Conservation (phyloP, 2,888 invertebrate genomes). For the Agrochola macilenta region DNA sequence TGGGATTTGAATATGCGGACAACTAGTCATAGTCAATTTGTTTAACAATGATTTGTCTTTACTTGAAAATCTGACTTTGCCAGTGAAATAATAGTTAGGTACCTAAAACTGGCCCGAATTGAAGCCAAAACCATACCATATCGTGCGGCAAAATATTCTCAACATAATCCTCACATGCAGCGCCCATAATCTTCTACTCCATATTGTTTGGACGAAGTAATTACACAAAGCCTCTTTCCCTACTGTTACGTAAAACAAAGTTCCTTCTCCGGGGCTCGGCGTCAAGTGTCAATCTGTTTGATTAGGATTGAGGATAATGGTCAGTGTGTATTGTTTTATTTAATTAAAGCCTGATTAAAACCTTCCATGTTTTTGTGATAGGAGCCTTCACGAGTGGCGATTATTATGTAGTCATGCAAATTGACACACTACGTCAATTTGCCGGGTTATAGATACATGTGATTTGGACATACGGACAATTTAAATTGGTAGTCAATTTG, state of each 20-base stretch:
- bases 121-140: not conserved
- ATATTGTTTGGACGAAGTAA: conserved; percentile 45
- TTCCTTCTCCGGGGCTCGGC: not conserved
- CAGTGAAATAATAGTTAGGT: too few species aligned
- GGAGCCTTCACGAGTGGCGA: not conserved
- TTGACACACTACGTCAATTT: not conserved
- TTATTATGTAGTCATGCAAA: not conserved
- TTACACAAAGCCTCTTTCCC: conserved; percentile 38
- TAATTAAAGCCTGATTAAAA: conserved; percentile 22
- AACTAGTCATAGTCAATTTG: too few species aligned
- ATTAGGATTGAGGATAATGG: conserved; percentile 35
- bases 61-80: too few species aligned
- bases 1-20: too few species aligned
- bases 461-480: too few species aligned
- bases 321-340: conserved; percentile 18
- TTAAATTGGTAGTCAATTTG: too few species aligned
- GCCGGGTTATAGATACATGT: too few species aligned
- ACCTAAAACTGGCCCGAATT: too few species aligned
- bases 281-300: conserved; percentile 48
- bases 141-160: conserved; percentile 25
- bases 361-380: conserved; percentile 5
- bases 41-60: too few species aligned
- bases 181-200: conserved; percentile 22
- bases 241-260: conserved; percentile 15
- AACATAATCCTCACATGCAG: conserved; percentile 23